These are phyloP conservation scores for Rhinatrema bivittatum DNA, from an alignment of 2,797 vertebrate species.

Conservation along the genomic window DNA sequence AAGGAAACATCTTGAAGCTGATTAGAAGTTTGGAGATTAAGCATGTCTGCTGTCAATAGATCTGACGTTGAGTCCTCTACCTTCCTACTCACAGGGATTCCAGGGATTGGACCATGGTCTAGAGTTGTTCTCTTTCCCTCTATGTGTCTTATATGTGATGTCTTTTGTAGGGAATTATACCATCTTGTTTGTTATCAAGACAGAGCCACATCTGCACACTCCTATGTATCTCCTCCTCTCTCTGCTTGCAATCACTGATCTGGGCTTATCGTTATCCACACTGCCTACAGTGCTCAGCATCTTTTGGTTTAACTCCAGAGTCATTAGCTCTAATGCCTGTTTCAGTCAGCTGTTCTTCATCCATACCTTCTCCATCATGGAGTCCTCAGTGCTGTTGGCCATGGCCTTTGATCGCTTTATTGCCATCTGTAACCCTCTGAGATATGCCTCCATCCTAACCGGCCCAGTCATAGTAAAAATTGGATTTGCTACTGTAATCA, in stretches of 20 bases:
- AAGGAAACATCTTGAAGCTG: no score
- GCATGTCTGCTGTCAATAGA: no score
- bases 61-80: no score
- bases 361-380: slow-evolving; percentile 19
- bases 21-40: no score
- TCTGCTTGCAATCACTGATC: slow-evolving; percentile 6
- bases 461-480: neutral
- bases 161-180: no score
- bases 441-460: slow-evolving; percentile 4
- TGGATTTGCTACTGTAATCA: neutral
- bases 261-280: slow-evolving; percentile 13
- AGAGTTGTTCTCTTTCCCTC: no score
- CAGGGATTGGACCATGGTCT: no score
- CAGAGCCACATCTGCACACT: slow-evolving; percentile 13
- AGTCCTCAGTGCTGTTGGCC: slow-evolving; percentile 12
- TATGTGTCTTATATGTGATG: no score
- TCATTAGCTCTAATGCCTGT: slow-evolving; percentile 14
- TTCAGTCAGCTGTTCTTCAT: slow-evolving; percentile 23
- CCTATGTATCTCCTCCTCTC: slow-evolving; percentile 20
- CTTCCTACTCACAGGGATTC: no score
- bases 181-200: slow-evolving; percentile 5
- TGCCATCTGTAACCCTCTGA: slow-evolving; percentile 14
- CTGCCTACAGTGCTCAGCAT: slow-evolving; percentile 10
- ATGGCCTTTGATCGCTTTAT: slow-evolving; percentile 11
- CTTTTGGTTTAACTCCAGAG: slow-evolving; percentile 22